A percentile compares a stretch with the other conserved stretches of the same genome.
Conservation (phyloP, 2,113 vertebrate species). For the Cygnus atratus region DNA sequence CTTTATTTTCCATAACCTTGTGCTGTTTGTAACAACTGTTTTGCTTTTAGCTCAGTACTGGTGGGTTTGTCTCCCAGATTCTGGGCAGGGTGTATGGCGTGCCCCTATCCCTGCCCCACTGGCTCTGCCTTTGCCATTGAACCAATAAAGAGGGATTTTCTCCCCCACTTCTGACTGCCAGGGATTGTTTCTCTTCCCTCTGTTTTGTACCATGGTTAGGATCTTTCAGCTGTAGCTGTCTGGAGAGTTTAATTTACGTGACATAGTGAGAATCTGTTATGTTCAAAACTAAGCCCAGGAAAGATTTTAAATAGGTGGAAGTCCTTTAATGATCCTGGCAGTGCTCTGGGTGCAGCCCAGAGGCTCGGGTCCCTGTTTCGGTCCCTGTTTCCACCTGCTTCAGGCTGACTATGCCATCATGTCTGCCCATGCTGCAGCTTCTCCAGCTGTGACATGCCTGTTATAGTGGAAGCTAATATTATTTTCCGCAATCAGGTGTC, state of each 20-base stretch:
- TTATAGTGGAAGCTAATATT: rapidly evolving
- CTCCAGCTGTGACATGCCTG: background rate
- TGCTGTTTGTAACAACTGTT: background rate
- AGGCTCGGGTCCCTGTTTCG: background rate
- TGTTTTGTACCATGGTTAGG: rapidly evolving
- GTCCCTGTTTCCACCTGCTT: background rate
- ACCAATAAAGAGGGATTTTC: background rate
- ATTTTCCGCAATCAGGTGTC: background rate
- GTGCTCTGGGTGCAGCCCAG: background rate
- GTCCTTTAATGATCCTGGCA: background rate
- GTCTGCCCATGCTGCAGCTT: background rate
- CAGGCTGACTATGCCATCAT: rapidly evolving
- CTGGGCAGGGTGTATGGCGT: background rate
- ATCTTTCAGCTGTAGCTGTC: background rate
- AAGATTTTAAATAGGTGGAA: background rate
- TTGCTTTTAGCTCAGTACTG: background rate
- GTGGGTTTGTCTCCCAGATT: background rate
- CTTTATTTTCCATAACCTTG: background rate
- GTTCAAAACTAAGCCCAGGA: background rate
- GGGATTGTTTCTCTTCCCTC: background rate
- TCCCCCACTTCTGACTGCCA: background rate
- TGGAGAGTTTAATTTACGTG: background rate
- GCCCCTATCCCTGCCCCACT: background rate
- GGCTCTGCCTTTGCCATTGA: background rate
- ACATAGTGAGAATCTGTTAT: background rate